Percentiles rank a stretch among this genome's conserved stretches.
These are phyloP conservation scores for Plodia interpunctella DNA, from an alignment of 1,140 invertebrate species.

Conservation along the genomic window DNA sequence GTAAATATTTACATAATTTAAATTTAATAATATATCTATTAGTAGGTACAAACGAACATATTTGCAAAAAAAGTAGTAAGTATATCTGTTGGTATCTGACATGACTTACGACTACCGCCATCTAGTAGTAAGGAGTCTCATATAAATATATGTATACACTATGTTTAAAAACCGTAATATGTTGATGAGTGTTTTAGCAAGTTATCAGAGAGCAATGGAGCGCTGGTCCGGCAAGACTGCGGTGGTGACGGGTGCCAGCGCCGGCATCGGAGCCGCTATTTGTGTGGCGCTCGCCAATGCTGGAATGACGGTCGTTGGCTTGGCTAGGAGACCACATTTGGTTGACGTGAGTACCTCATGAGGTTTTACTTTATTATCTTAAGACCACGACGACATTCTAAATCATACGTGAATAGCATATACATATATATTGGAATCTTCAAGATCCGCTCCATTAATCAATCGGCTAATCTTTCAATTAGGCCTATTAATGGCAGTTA, in stretches of 20 bases:
- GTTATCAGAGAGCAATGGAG: conserved; percentile 76
- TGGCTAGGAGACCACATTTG: conserved; percentile 80
- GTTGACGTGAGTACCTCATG: conserved; percentile 67
- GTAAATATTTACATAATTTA: no score
- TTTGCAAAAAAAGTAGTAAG: no score
- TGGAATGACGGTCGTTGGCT: conserved; percentile 83
- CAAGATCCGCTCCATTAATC: conserved; percentile 4
- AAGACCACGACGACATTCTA: no score
- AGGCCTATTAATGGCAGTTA: not conserved
- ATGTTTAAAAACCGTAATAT: no score
- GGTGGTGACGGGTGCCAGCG: conserved; percentile 85
- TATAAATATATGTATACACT: no score
- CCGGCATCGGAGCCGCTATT: conserved; percentile 83
- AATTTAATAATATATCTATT: no score
- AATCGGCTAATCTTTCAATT: conserved; percentile 1
- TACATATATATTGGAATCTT: not conserved
- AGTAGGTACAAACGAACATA: no score
- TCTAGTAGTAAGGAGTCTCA: no score
- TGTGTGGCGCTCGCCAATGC: conserved; percentile 76
- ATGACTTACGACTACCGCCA: no score
- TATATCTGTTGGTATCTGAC: no score
- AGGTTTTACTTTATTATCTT: no score
- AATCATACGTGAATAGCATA: no score
- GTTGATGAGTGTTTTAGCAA: not conserved
- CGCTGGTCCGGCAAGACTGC: conserved; percentile 82